Base-by-base conservation (phyloP, 2,888 invertebrate species). In the Salticus scenicus region DNA sequence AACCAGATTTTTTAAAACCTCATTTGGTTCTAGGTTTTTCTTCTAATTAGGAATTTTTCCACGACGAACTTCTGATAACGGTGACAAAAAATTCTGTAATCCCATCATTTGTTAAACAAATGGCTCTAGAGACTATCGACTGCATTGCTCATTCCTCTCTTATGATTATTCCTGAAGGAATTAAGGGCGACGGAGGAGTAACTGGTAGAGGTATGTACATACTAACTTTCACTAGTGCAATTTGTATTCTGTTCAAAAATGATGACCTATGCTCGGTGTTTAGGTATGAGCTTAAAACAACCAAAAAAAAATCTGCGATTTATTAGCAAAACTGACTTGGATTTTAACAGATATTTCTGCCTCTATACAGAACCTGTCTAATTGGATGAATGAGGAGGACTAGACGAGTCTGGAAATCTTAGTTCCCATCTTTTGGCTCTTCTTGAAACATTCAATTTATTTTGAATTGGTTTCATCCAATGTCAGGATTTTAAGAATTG, bases 21-120 rank as follows among this genome's bases (percentile, higher is more conserved):
- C 24, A 24, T 27, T 31, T 24, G 47, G 72, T 17, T 24, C 31
- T 17, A 30, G 51, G n/a, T 5, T 42, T 31, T 31, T 12, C 47
- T 17, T 31, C 51, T 72, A 31, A 30, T 57, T 47, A 31, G 33
- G 57, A 24, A 4, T 4, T 4, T 24, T 69, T 69, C 20, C 69
- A 69, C 17, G 41, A 27, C 10, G 12, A 17, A 17, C 1, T 73
- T 30, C 33, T 73, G 63, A 33, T 10, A 33, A 57, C 33, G 12
- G 57, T 51, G 12, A 72, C 8, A 5, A 72, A 72, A 72, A 51
- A 51, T 28, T 27, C 20, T 72, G 57, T 51, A 31, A 72, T 27
- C 51, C 51, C 72, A n/a, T 47, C 47, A 4, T 12, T 0, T 20
- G 27, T 72, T 30, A 47, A 47, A 17, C 42, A 47, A 14, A 14